phyloP scores from a whole-genome alignment of 2,797 vertebrate species.

The Galagoides demidoff region DNA sequence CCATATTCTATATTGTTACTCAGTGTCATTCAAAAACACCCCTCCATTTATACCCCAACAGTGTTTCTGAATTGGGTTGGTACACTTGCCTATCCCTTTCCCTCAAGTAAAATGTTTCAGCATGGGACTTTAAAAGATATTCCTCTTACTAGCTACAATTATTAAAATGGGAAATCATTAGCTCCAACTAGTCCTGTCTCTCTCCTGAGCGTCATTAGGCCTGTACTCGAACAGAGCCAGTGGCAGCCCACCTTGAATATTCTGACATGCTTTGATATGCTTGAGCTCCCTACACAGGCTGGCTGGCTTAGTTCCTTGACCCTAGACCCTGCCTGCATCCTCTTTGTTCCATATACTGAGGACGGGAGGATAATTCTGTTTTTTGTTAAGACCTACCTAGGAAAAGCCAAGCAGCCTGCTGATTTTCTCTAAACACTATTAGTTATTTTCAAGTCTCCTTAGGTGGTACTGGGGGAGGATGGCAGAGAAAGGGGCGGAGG shows the following conservation, averaged over 20 bases:
- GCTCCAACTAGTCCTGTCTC: background rate
- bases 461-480: background rate
- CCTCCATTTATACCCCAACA: background rate
- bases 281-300: background rate
- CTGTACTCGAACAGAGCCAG: background rate
- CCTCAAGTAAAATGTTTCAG: background rate
- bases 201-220: background rate
- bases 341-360: conserved; percentile 5
- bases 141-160: background rate
- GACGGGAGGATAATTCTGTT: conserved; percentile 15
- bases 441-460: conserved; percentile 42
- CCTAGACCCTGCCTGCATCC: background rate
- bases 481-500: background rate
- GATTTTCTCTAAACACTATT: background rate
- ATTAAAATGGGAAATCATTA: background rate
- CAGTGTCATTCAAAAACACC: background rate
- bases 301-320: background rate
- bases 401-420: conserved; percentile 14
- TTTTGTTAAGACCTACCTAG: background rate
- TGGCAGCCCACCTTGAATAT: background rate
- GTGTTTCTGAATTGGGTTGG: background rate
- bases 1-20: background rate
- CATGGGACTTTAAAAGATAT: background rate
- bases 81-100: background rate
- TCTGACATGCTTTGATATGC: background rate